Conservation (phyloP, 2,888 invertebrate genomes). For the Catocala nupta region DNA sequence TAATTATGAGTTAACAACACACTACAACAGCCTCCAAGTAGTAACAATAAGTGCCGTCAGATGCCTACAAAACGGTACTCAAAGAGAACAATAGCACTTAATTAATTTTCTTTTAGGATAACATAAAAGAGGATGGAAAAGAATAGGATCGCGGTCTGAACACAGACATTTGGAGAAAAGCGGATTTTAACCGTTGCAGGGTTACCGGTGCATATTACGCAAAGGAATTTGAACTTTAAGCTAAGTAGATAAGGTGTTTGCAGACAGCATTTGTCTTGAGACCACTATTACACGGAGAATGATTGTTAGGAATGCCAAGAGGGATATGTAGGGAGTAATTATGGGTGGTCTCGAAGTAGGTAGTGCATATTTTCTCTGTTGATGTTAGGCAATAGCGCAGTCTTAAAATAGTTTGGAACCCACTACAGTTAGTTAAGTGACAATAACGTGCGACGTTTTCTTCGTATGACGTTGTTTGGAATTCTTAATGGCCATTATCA, state of each 20-base stretch:
- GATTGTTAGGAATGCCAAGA: slow-evolving; percentile 60
- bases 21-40: slow-evolving; percentile 21
- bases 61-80: slow-evolving; percentile 68
- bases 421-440: slow-evolving; percentile 44
- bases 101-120: slow-evolving; percentile 81
- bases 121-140: slow-evolving; percentile 68
- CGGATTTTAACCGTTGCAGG: slow-evolving; percentile 70
- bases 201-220: slow-evolving; percentile 47
- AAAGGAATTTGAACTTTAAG: slow-evolving; percentile 29
- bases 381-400: slow-evolving; percentile 37
- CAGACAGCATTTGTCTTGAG: slow-evolving; percentile 16
- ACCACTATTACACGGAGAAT: slow-evolving; percentile 54
- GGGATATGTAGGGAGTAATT: slow-evolving; percentile 55
- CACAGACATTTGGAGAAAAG: slow-evolving; percentile 69
- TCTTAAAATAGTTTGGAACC: slow-evolving; percentile 49
- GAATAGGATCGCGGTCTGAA: slow-evolving; percentile 67
- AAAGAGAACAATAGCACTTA: slow-evolving; percentile 74
- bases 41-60: slow-evolving; percentile 55
- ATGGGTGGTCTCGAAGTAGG: slow-evolving; percentile 49
- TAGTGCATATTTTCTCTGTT: slow-evolving; percentile 48
- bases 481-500: slow-evolving; percentile 12
- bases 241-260: slow-evolving; percentile 7
- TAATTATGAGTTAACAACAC: slow-evolving; percentile 34
- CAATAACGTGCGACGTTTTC: slow-evolving; percentile 33
- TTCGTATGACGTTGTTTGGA: slow-evolving; percentile 23